Base-by-base conservation (phyloP, 2,888 invertebrate genomes). In the Leucoptera coffeella region DNA sequence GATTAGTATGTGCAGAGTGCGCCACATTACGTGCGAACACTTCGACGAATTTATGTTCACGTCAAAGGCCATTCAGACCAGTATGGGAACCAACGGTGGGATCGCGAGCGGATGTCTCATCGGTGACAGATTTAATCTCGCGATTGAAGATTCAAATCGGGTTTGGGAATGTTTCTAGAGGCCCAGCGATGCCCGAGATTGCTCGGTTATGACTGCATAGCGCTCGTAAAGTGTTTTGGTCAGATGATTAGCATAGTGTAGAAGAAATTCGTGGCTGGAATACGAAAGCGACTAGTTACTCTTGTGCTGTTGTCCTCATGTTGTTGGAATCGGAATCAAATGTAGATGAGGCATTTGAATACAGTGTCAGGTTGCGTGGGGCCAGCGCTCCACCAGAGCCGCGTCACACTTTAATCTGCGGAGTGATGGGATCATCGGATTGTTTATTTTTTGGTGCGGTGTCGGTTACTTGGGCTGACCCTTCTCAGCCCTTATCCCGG, bases 401-500 rank as follows among this genome's bases (percentile, higher is more conserved):
- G 42, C 55, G 50, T 55, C 54, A 54, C 49, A 40, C 43, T 50
- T 45, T 36, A 37, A 43, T 53, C 15, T 24, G 23, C 58, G 54
- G 51, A 50, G 59, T 55, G 53, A 56, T 52, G 43, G 38, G 59
- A 57, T 59, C 53, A 50, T 39, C 35, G 50, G 52, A 48, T 29
- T 48, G 45, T 54, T 55, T 57, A 48, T 55, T 59, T 58, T 52
- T 25, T 52, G 47, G 45, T 49, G 48, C 47, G 55, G 60, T 55
- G 61, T 60, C 46, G 55, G 50, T 61, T 62, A 61, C 59, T 56
- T 44, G 55, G 52, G 41, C 43, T 20, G 28, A 62, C 65, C 67
- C 62, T 60, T 55, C 56, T 62, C 64, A 60, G 39, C 37, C 35
- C 46, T 59, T 65, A 64, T 67, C 67, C 46, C 14, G 14, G 15